Percentiles rank a stretch among this genome's conserved stretches.
These are phyloP conservation scores for Eupithecia centaureata DNA, from an alignment of 2,888 invertebrate species.

Conservation along the genomic window DNA sequence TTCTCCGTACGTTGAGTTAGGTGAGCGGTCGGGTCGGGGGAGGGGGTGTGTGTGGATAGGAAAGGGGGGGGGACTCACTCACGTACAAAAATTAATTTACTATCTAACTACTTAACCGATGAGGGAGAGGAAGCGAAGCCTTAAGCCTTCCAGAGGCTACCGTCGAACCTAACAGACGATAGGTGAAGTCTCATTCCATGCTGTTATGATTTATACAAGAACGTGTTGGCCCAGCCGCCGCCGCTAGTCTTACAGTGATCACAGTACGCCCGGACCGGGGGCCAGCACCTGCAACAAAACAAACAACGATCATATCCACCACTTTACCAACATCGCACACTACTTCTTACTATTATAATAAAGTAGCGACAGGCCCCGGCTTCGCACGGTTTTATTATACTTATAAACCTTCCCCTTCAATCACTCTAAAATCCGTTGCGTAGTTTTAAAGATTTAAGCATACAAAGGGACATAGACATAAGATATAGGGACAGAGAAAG, in stretches of 20 bases:
- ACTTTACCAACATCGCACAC: too few species aligned
- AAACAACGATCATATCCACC: too few species aligned
- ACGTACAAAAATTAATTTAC: constrained; percentile 61
- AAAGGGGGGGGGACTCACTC: background rate
- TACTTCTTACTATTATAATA: too few species aligned
- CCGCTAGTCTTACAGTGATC: constrained; percentile 29
- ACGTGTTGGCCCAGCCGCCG: constrained; percentile 14
- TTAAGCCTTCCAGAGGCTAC: constrained; percentile 22
- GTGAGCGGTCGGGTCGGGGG: constrained; percentile 3
- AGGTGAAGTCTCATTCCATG: constrained; percentile 29
- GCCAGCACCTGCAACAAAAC: constrained; percentile 7
- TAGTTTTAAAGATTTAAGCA: too few species aligned
- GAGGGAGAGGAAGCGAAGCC: constrained; percentile 62
- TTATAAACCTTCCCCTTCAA: too few species aligned
- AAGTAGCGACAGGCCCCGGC: too few species aligned
- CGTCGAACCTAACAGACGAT: constrained; percentile 19
- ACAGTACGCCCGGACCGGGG: constrained; percentile 18
- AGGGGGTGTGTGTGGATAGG: background rate
- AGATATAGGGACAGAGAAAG: too few species aligned
- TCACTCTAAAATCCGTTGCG: too few species aligned
- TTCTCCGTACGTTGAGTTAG: constrained; percentile 13
- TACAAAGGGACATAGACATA: too few species aligned
- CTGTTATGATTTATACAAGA: constrained; percentile 23
- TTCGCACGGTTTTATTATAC: too few species aligned
- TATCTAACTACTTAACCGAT: constrained; percentile 72